phyloP scores from a whole-genome alignment of 2,888 invertebrate species.

The Allolobophora icterica region DNA sequence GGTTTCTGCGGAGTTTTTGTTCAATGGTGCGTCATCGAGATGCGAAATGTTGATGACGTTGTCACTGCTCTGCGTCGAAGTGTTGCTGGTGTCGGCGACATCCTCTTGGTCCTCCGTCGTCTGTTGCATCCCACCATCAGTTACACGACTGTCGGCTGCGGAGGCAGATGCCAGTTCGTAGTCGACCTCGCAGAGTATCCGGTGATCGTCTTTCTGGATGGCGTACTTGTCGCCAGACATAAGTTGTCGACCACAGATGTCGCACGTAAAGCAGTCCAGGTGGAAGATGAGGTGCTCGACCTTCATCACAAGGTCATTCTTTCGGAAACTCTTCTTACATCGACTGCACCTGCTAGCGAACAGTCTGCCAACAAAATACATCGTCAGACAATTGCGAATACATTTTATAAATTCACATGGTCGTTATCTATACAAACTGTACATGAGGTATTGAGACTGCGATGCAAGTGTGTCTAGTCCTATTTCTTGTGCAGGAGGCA shows the following conservation, averaged over 20 bases:
- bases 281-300: conserved; percentile 97
- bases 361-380: conserved; percentile 73
- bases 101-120: not conserved
- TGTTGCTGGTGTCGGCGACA: not conserved
- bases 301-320: conserved; percentile 97
- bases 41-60: conserved; percentile 1
- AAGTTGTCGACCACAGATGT: conserved; percentile 87
- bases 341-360: conserved; percentile 98
- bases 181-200: conserved; percentile 85
- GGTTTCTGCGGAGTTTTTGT: not conserved
- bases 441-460: not conserved
- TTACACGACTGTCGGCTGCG: not conserved
- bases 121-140: not conserved
- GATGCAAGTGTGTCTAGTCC: no score
- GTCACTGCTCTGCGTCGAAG: conserved; percentile 18
- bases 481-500: no score
- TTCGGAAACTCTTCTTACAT: conserved; percentile 90
- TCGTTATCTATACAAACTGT: not conserved
- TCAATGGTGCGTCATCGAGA: not conserved
- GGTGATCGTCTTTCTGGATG: conserved; percentile 78
- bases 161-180: conserved; percentile 54
- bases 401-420: not conserved
- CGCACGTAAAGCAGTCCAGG: conserved; percentile 96
- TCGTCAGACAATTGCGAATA: not conserved
- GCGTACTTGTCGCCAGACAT: conserved; percentile 98